A percentile compares a stretch with the other conserved stretches of the same genome.
phyloP scores from a whole-genome alignment of 2,113 vertebrate genomes.

The Sander vitreus region DNA sequence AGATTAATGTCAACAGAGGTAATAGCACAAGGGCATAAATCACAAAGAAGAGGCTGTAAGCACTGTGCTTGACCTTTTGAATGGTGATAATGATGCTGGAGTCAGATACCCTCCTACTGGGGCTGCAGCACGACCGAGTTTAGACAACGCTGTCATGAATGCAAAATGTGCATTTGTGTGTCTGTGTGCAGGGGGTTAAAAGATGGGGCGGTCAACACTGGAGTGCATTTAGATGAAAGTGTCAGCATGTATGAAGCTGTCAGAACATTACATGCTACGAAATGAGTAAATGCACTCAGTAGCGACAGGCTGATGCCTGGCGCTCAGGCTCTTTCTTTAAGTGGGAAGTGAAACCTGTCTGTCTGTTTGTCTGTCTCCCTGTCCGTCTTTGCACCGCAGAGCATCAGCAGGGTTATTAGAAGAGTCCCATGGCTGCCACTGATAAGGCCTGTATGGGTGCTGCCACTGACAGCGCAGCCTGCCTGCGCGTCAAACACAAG shows the following conservation, averaged over 20 bases:
- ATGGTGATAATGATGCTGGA: constrained; percentile 74
- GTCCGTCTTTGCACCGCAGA: constrained; percentile 52
- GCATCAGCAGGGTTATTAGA: constrained; percentile 83
- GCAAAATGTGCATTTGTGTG: constrained; percentile 10
- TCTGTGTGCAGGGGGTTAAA: constrained; percentile 42
- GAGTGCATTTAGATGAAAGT: constrained; percentile 46
- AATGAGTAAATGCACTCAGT: constrained; percentile 16
- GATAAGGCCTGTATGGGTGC: constrained; percentile 79
- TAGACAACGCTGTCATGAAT: constrained; percentile 43
- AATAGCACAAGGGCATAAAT: constrained; percentile 77
- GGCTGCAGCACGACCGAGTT: constrained; percentile 36
- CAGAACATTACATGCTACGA: constrained; percentile 22
- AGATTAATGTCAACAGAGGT: constrained; percentile 79
- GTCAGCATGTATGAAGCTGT: constrained; percentile 50
- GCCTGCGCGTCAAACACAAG: constrained; percentile 79
- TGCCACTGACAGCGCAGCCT: constrained; percentile 74
- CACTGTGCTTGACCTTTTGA: constrained; percentile 78
- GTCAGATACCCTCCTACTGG: constrained; percentile 58
- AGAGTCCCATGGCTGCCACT: constrained; percentile 79
- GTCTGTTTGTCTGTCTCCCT: constrained; percentile 51
- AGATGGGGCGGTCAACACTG: constrained; percentile 24
- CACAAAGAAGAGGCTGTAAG: constrained; percentile 72
- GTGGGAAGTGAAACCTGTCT: constrained; percentile 77
- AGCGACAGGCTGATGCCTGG: constrained; percentile 45
- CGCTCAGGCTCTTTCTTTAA: constrained; percentile 62